phyloP scores from a whole-genome alignment of 2,888 invertebrate species.

The Drosophila testacea region DNA sequence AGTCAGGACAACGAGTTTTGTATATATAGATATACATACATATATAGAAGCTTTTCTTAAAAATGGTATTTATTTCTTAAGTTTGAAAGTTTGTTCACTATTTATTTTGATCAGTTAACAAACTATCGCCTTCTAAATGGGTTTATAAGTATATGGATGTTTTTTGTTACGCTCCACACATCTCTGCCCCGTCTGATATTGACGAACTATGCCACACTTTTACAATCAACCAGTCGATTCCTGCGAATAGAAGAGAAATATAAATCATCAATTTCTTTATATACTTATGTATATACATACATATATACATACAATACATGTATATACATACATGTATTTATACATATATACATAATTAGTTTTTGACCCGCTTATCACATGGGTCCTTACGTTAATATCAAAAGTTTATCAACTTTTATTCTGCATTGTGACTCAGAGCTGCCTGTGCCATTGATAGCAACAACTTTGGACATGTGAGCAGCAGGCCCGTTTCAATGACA shows the following conservation, averaged over 20 bases:
- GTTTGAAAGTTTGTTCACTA: conserved; percentile 3
- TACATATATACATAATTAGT: conserved; percentile 39
- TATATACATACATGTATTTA: neutral
- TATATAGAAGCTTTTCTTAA: no score
- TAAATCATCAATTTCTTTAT: conserved; percentile 37
- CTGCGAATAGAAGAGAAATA: conserved; percentile 59
- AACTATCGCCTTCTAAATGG: neutral
- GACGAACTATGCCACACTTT: conserved; percentile 37
- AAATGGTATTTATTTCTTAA: neutral
- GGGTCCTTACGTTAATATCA: conserved; percentile 33
- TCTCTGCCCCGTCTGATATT: neutral
- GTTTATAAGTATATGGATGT: conserved; percentile 5
- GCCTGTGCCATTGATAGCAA: conserved; percentile 23
- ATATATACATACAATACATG: no score
- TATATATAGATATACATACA: no score
- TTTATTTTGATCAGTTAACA: neutral
- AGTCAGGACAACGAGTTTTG: no score
- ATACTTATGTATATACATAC: neutral
- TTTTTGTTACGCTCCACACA: neutral
- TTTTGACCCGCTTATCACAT: conserved; percentile 51
- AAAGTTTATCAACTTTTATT: conserved; percentile 46
- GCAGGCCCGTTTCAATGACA: neutral
- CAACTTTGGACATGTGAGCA: conserved; percentile 41
- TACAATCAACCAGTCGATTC: conserved; percentile 70
- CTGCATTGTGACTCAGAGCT: conserved; percentile 53